Base-by-base conservation (phyloP, 2,888 invertebrate species). In the Xylophagus ater region DNA sequence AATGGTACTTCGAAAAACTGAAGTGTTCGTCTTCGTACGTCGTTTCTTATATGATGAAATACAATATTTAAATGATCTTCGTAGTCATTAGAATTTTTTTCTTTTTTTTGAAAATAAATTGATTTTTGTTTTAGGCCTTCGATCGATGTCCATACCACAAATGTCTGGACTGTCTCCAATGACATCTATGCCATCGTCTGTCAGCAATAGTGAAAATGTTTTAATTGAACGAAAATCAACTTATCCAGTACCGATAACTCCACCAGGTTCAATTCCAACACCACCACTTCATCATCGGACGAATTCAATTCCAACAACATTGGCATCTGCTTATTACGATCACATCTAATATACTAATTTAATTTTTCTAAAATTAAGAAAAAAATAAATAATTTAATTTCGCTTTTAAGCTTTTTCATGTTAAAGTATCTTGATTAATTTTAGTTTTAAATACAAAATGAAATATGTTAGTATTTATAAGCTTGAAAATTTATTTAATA, bases 141-240 rank as follows among this genome's bases (percentile, higher is more conserved):
- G 62, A 35, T 56, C 60, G 39, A 56, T 62, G 55, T 51, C 59
- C 40, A 41, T 59, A 25, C 47, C 52, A 33, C 60, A 60, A 46
- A 59, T 59, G 47, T 40, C 51, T n/a, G 26, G 33, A 9, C 25
- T 47, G 18, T 41, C 48, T n/a, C 42, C 49, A 12, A 48, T 48
- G 41, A 47, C 53, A 12, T 44, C 51, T n/a, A 49, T 49, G 21
- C 30, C 46, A 21, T n/a, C n/a, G n/a, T n/a, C n/a, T n/a, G 52
- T 51, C 31, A 51, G 52, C 29, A 46, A 53, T 19, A n/a, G 25
- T 12, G 19, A 31, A n/a, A 41, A 36, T 20, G 45, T 34, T 15
- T 52, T 59, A 21, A 52, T 62, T 37, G 62, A 62, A 45, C 55
- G 58, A n/a, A 61, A 62, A 49, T 54, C 61, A 26, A 53, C 54